phyloP scores from a whole-genome alignment of 37 sponge, comb jelly and placozoan genomes.

The Aphrocallistes beatrix region DNA sequence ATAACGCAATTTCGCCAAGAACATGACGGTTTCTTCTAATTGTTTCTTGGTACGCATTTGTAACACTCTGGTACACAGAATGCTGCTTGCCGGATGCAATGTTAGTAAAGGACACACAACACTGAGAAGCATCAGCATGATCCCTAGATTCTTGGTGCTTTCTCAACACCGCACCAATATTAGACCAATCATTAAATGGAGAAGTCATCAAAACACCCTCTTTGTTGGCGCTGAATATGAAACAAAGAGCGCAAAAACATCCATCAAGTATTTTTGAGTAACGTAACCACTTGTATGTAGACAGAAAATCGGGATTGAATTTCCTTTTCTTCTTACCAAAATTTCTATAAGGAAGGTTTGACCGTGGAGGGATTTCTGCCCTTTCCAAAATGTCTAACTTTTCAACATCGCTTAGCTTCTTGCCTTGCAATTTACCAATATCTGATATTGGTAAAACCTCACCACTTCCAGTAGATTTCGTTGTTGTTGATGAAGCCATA shows the following conservation, averaged over 20 bases:
- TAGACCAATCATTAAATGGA: not conserved
- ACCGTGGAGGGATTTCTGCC: not conserved
- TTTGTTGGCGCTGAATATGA: not conserved
- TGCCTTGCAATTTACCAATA: not conserved
- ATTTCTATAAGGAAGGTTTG: not conserved
- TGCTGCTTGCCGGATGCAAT: not conserved
- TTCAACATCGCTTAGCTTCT: not conserved
- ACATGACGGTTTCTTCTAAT: not conserved
- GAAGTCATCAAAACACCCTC: not conserved
- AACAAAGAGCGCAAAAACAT: not conserved
- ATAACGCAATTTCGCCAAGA: not conserved
- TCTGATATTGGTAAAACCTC: not conserved
- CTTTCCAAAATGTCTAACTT: not conserved
- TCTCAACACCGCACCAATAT: not conserved
- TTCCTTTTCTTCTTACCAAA: not conserved
- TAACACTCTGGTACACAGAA: not conserved
- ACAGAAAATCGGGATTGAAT: not conserved
- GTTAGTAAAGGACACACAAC: not conserved
- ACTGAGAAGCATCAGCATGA: not conserved
- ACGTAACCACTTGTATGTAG: not conserved
- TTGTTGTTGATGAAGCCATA: not conserved
- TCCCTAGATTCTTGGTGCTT: not conserved
- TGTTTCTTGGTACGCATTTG: not conserved
- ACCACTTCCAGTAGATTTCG: not conserved
- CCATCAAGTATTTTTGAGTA: not conserved